A percentile compares a stretch with the other conserved stretches of the same genome.
Evolutionary conservation across 2,888 invertebrate species (phyloP).

Genomic region (Drosophila colorata): DNA sequence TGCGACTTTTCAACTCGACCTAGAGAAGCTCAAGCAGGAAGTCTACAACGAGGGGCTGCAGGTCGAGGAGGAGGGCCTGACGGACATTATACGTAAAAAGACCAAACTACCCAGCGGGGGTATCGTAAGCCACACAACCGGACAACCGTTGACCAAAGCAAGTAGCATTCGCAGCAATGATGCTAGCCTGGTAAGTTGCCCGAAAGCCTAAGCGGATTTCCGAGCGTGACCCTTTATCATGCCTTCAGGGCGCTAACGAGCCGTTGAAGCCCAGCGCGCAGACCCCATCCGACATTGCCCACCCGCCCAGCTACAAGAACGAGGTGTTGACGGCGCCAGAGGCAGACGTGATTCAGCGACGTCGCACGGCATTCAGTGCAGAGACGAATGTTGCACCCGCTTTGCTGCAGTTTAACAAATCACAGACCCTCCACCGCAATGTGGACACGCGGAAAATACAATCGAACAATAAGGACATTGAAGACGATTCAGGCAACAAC

Average conservation of each 20-base stretch:
- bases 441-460: constrained; percentile 85
- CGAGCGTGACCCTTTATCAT: constrained; percentile 6
- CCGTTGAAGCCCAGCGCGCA: constrained; percentile 76
- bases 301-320: constrained; percentile 81
- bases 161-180: constrained; percentile 75
- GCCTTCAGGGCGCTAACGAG: constrained; percentile 81
- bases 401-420: constrained; percentile 69
- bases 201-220: constrained; percentile 14
- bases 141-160: constrained; percentile 82
- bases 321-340: constrained; percentile 73
- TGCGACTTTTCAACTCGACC: constrained; percentile 90
- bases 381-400: constrained; percentile 14
- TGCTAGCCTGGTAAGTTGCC: constrained; percentile 74
- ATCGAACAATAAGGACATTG: constrained; percentile 85
- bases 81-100: constrained; percentile 90
- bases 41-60: constrained; percentile 92
- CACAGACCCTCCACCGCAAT: constrained; percentile 76
- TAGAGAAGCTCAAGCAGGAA: constrained; percentile 93
- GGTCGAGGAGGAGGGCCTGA: constrained; percentile 93
- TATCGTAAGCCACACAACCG: constrained; percentile 78
- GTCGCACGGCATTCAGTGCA: constrained; percentile 24
- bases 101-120: constrained; percentile 87
- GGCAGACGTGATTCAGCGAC: constrained; percentile 45
- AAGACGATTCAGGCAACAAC: constrained; percentile 85
- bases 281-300: constrained; percentile 70